Base-by-base conservation (phyloP, 2,113 vertebrate genomes). In the Toxotes jaculatrix region DNA sequence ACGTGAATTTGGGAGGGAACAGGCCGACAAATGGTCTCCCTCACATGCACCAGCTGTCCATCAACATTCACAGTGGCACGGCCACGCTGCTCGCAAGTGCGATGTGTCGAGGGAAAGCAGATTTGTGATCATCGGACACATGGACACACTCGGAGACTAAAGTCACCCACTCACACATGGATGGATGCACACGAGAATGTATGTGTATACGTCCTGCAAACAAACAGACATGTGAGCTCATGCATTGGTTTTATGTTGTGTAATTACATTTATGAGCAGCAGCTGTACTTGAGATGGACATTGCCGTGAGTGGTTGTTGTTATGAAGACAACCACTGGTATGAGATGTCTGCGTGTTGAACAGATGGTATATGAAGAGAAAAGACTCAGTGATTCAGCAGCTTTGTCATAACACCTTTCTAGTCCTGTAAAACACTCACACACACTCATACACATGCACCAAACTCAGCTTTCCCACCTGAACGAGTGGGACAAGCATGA, bases 91-190 rank as follows among this genome's bases (percentile, higher is more conserved):
- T 85, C 83, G 42, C 69, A n/a, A 74, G 31, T 60, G 82, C 27
- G 57, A 89, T 88, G 79, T 66, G 34, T 89, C 69, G 19, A 74
- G 36, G 68, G 75, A 84, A 80, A 90, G 80, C 88, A 80, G 87
- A 90, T 91, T 91, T 90, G 79, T 79, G 85, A 84, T 90, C 77
- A 51, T 70, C 16, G 45, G 83, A 74, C 88, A 86, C 71, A 82
- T 66, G 60, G 74, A 79, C 76, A 23, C 69, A 38, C 65, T 75
- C 38, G 1, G 60, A 85, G 43, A 45, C 74, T 64, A 9, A 83
- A 81, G 74, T 87, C 86, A 76, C 79, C 75, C 76, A 79, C 88
- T 82, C 76, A 8, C 75, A 74, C 78, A 78, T 53, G 57, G 43
- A 86, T 62, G 40, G 36, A 40, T 45, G 42, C 59, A 21, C 42